These are phyloP conservation scores for Sebastes diploproa DNA, from an alignment of 2,797 vertebrate genomes.

Conservation along the genomic window DNA sequence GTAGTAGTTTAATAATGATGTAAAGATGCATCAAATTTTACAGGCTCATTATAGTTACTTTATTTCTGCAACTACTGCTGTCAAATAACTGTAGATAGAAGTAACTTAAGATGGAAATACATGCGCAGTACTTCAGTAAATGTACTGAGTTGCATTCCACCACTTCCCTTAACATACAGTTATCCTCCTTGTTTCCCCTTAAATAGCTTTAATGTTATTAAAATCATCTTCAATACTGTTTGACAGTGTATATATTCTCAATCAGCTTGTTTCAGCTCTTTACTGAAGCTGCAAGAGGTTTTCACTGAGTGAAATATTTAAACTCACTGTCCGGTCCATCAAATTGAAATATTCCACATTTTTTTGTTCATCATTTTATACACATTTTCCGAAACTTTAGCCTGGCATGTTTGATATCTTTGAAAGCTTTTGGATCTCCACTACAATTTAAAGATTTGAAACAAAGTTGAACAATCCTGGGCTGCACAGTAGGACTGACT, in stretches of 20 bases:
- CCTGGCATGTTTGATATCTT: background rate
- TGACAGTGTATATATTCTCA: background rate
- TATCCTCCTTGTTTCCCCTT: too few species aligned
- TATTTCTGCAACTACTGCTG: background rate
- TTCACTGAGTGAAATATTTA: background rate
- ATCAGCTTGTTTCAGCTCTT: background rate
- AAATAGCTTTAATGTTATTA: background rate
- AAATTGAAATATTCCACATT: background rate
- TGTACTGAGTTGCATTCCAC: too few species aligned
- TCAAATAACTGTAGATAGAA: background rate
- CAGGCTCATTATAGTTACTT: background rate
- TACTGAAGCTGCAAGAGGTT: background rate
- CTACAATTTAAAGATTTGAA: background rate
- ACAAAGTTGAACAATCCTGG: background rate
- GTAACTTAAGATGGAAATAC: background rate
- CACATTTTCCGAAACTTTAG: background rate
- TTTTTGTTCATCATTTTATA: background rate
- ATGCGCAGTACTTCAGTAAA: too few species aligned
- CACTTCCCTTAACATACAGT: too few species aligned
- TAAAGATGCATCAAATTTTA: background rate
- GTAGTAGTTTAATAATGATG: background rate
- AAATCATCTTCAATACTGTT: background rate
- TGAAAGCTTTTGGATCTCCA: background rate
- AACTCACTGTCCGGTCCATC: accelerated
- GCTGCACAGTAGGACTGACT: background rate